Evolutionary conservation across 2,797 vertebrate species (phyloP), one percentile per base, ranked within the genome.

Genomic region (Rachycentron canadum): DNA sequence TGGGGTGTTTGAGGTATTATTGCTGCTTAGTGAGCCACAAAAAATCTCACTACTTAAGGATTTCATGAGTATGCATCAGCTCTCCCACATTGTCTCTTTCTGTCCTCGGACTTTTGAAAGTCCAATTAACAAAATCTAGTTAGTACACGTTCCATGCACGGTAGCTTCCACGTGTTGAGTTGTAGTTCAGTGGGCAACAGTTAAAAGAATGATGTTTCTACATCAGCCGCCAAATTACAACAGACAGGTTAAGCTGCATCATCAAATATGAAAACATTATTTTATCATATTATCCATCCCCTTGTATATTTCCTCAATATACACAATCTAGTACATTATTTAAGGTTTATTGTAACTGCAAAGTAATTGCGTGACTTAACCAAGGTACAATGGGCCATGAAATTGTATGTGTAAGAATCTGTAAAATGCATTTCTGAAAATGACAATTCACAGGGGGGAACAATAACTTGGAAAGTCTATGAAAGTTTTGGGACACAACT

Each of bases 21-120:
- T 38, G 41, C 49, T 61, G 58, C 21, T 50, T 53, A 43, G 52
- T 50, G 38, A 74, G 55, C 25, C 74, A 55, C 41, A 56, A 50
- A 41, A 53, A 57, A 62, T 32, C 32, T 13, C 7, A 25, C 10
- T 28, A 7, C 36, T 8, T 26, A 10, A 7, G 49, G 25, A 23
- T 67, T 56, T 67, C 47, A 34, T 30, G 8, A 50, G 45, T 41
- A 23, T 26, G 53, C 17, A 47, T 38, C 40, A 66, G 14, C 19
- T 50, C 34, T 40, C 53, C 13, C 10, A 7, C 4, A 30, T 32
- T 50, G 28, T 49, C 25, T 19, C n/a, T 56, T 41, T 61, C 34
- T 17, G 26, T 43, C 57, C 45, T 11, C 45, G 8, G 7, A 66
- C 12, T 12, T 28, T 12, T 38, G 2, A 32, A 59, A 64, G 21